Base-by-base conservation (phyloP, 2,888 invertebrate genomes). In the Dryobota labecula region DNA sequence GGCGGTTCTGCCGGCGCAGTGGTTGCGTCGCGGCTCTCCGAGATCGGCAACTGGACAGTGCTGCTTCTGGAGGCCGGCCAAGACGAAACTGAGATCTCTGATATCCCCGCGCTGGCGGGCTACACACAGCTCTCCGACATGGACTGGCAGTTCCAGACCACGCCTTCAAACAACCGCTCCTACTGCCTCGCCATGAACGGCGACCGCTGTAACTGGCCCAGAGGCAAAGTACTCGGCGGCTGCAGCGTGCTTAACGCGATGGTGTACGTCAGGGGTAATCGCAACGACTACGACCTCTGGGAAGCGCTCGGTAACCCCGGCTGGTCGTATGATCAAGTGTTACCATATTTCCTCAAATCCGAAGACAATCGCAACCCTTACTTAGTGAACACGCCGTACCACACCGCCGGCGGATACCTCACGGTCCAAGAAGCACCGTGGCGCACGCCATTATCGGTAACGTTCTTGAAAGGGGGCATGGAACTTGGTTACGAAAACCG, bases 111-210 rank as follows among this genome's bases (percentile, higher is more conserved):
- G 0, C 92, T 99, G 76, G 98, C 98, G 33, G 98, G 98, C 20
- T 99, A 98, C 92, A 97, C 97, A 36, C 98, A 99, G 90, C 96
- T 98, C 74, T 97, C 98, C 33, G 98, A 98, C 45, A 96, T 98
- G 91, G 99, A 99, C 94, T 99, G 99, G 99, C 98, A 98, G 94
- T 99, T 98, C 93, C 98, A 98, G 93, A 99, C 98, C 4, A 97
- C 98, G 7, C 98, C 98, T 0, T 97, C 97, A 1, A 95, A 96
- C 47, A 97, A 97, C 82, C 97, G 97, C 60, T 97, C 97, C n/a
- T 98, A 98, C 92, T 98, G 98, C 88, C 96, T 98, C 77, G 98
- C 98, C 11, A 98, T 98, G 98, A 97, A 97, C 81, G 98, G 98
- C 0, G 98, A 98, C 91, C 96, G 98, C 76, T 98, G 98, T 92